phyloP scores from a whole-genome alignment of 1,140 invertebrate genomes.

The Aricia agestis region DNA sequence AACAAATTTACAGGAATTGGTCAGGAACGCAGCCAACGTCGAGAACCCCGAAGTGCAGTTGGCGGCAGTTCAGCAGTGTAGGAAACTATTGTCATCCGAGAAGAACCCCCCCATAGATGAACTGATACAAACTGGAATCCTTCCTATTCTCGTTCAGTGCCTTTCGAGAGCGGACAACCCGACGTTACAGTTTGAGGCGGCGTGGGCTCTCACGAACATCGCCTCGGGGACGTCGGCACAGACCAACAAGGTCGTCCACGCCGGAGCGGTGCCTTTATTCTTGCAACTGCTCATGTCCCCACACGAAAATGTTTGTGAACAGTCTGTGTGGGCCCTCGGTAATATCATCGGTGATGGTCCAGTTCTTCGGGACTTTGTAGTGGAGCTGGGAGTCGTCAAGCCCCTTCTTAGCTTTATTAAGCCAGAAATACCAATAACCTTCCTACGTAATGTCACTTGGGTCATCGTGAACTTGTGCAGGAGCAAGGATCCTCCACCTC shows the following conservation, averaged over 20 bases:
- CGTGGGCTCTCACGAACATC: conserved; percentile 99
- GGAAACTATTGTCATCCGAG: conserved; percentile 97
- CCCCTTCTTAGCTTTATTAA: conserved; percentile 94
- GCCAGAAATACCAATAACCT: conserved; percentile 93
- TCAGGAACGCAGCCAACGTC: conserved; percentile 83
- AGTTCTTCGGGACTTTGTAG: conserved; percentile 92
- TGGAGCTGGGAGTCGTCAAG: conserved; percentile 91
- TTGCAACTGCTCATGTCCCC: conserved; percentile 92
- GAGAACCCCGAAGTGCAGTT: conserved; percentile 85
- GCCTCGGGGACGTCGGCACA: conserved; percentile 97
- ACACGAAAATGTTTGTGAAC: conserved; percentile 98
- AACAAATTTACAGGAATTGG: conserved; percentile 83
- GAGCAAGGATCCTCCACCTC: conserved; percentile 95
- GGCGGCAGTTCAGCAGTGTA: conserved; percentile 88
- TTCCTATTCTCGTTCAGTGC: conserved; percentile 95
- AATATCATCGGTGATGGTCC: conserved; percentile 97
- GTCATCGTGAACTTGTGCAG: conserved; percentile 98
- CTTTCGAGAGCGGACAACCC: conserved; percentile 92
- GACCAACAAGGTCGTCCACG: conserved; percentile 95
- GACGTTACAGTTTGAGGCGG: conserved; percentile 97
- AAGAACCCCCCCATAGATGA: conserved; percentile 99
- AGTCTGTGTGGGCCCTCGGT: conserved; percentile 98
- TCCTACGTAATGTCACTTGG: conserved; percentile 98
- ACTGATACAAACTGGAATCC: conserved; percentile 93
- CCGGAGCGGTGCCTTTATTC: conserved; percentile 97